Evolutionary conservation across 2,797 vertebrate species (phyloP), one percentile per base, ranked within the genome.

Genomic region (Pseudochirops corinnae): DNA sequence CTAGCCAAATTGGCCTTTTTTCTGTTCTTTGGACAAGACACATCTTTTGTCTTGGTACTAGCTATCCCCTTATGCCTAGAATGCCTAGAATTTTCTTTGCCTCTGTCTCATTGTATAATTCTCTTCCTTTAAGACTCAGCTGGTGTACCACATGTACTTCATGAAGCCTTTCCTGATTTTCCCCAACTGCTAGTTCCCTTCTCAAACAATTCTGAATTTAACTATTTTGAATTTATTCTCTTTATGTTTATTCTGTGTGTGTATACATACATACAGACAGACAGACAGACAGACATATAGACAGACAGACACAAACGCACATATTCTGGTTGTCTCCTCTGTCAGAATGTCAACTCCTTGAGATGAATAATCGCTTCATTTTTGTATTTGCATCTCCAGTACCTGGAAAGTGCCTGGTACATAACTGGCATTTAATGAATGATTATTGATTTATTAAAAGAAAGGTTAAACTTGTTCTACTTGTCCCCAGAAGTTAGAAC

Each of bases 391-490:
- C 14, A 26, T 24, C 7, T 46, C 39, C 21, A 82, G 9, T 14
- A 31, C 33, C 31, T n/a, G 60, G 31, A 67, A 67, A 67, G 31
- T 82, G 7, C 39, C 21, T 82, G 95, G 56, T 33, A 94, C 58
- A 94, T 18, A 91, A 46, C 33, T 91, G 53, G 92, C 52, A 91
- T 26, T 96, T 55, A 94, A 60, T 87, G 93, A 94, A 60, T 55
- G 57, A 74, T 91, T 95, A 95, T 91, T 93, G 60, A 95, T 94
- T 92, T 90, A 92, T 93, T 92, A 33, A 93, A 94, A 62, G 58
- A 92, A 94, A 74, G 28, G 53, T 87, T 92, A 82, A 21, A 39
- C 9, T 82, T 82, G 18, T 82, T 46, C 74, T 82, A 46, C 21
- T 82, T 46, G 2, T 82, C 18, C 7, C 3, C 21, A 82, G 74